A percentile compares a stretch with the other conserved stretches of the same genome.
Conservation (phyloP, 1,140 invertebrate genomes). For the Eurosta solidaginis region DNA sequence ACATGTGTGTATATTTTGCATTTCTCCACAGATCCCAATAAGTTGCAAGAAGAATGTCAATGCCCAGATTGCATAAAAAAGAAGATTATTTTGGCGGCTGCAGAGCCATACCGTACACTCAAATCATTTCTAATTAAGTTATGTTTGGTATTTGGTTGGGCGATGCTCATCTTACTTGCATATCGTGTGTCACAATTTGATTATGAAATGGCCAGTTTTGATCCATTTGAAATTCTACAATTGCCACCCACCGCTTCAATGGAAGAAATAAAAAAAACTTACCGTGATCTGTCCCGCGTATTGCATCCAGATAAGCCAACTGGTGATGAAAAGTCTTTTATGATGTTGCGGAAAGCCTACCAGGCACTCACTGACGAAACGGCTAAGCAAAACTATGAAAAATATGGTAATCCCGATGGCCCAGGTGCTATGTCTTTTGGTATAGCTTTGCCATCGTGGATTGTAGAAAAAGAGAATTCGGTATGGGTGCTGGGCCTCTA, state of each 20-base stretch:
- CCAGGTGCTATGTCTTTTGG: conserved; percentile 98
- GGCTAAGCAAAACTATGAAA: conserved; percentile 96
- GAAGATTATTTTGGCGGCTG: conserved; percentile 76
- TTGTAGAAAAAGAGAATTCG: conserved; percentile 99
- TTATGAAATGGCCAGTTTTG: conserved; percentile 97
- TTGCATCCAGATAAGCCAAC: conserved; percentile 98
- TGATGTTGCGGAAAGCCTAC: conserved; percentile 96
- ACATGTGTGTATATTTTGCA: not conserved
- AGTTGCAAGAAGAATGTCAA: conserved; percentile 77
- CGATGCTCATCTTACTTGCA: conserved; percentile 81
- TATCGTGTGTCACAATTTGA: conserved; percentile 98
- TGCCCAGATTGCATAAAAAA: conserved; percentile 89
- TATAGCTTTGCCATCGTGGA: conserved; percentile 99
- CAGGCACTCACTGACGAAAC: conserved; percentile 94
- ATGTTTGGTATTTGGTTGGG: conserved; percentile 84
- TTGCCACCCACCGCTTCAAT: conserved; percentile 83
- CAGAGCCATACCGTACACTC: conserved; percentile 84
- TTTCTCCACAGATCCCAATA: conserved; percentile 70
- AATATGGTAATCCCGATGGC: conserved; percentile 99
- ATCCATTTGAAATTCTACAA: conserved; percentile 95
- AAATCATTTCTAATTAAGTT: conserved; percentile 71
- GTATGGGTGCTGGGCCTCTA: conserved; percentile 96
- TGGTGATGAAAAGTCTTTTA: conserved; percentile 96
- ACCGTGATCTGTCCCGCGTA: conserved; percentile 89
- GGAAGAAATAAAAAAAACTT: conserved; percentile 93